Base-by-base conservation (phyloP, 2,113 vertebrate genomes). In the Grallaria varia region DNA sequence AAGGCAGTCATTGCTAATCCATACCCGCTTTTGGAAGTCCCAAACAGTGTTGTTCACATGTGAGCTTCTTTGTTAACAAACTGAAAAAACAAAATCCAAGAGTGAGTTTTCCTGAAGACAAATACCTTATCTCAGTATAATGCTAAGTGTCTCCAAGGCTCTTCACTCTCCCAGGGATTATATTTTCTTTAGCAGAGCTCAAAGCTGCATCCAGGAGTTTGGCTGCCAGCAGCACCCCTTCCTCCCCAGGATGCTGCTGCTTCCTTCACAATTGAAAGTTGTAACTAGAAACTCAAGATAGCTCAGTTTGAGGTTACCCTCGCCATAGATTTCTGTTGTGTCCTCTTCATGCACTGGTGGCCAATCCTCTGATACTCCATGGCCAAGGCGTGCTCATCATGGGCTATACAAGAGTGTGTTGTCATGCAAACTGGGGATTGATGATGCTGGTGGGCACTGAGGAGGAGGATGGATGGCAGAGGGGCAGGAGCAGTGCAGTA, bases 81-180 rank as follows among this genome's bases (percentile, higher is more conserved):
- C 35, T 73, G 72, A 87, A 91, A 87, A 93, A 91, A 30, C 58
- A 80, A 95, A 95, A 95, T 95, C 77, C 92, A 74, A 76, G 39
- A 44, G n/a, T 39, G 67, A 95, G 28, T 59, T 93, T 94, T 96
- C 21, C 88, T 90, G 49, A 73, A 94, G 79, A 72, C 77, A 72
- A 96, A 88, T 59, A 25, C 74, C 84, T 96, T 67, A 84, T 84
- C 79, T 96, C 80, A 87, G 5, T 95, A 33, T 45, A 88, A 53
- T 68, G 16, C 28, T 77, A 67, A 62, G 35, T 63, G 72, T 93
- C 79, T 92, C 74, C 77, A 93, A 94, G 87, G 87, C 60, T 97
- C 77, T 44, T 47, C 67, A 72, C 20, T 85, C 84, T 87, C 59
- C 8, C 59, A 47, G 24, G 64, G 73, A 84, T 87, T 95, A 87